Conservation (phyloP, 1,140 invertebrate species). For the Caenorhabditis brenneri region DNA sequence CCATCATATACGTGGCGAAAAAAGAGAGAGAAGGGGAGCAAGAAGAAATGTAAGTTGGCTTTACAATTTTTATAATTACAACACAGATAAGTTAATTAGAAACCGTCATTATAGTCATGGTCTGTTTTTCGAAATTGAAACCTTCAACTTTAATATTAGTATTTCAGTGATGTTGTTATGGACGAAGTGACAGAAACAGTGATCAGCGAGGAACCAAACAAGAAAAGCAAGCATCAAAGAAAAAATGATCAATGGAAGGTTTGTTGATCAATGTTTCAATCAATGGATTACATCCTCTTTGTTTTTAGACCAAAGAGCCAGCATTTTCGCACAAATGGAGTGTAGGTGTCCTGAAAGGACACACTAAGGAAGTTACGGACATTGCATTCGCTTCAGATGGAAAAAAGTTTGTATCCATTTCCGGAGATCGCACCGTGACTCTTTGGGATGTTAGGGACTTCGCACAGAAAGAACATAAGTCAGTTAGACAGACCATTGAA, state of each 20-base stretch:
- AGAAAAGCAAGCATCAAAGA: slow-evolving; percentile 1
- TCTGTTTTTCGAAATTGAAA: too few relatives aligned
- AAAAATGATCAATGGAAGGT: slow-evolving; percentile 28
- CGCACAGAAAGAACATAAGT: slow-evolving; percentile 76
- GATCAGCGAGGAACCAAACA: neutral
- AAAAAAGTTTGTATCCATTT: slow-evolving; percentile 82
- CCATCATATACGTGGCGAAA: slow-evolving; percentile 9
- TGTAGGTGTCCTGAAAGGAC: slow-evolving; percentile 80
- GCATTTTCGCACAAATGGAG: slow-evolving; percentile 80
- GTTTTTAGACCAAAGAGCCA: slow-evolving; percentile 45
- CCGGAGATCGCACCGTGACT: slow-evolving; percentile 83
- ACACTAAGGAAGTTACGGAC: slow-evolving; percentile 78
- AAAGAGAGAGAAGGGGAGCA: slow-evolving; percentile 2
- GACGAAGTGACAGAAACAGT: slow-evolving; percentile 18
- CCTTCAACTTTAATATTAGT: neutral
- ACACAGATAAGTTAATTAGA: too few relatives aligned
- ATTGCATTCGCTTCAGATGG: slow-evolving; percentile 83
- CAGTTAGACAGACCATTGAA: slow-evolving; percentile 81
- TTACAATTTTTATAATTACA: too few relatives aligned
- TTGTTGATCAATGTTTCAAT: neutral
- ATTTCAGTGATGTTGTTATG: slow-evolving; percentile 4
- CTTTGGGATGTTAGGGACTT: slow-evolving; percentile 81
- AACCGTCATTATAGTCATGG: too few relatives aligned
- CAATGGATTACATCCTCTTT: too few relatives aligned
- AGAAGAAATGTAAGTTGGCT: neutral